Evolutionary conservation across 2,797 vertebrate species (phyloP), one percentile per base, ranked within the genome.

Genomic region (Ambastaia sidthimunki): DNA sequence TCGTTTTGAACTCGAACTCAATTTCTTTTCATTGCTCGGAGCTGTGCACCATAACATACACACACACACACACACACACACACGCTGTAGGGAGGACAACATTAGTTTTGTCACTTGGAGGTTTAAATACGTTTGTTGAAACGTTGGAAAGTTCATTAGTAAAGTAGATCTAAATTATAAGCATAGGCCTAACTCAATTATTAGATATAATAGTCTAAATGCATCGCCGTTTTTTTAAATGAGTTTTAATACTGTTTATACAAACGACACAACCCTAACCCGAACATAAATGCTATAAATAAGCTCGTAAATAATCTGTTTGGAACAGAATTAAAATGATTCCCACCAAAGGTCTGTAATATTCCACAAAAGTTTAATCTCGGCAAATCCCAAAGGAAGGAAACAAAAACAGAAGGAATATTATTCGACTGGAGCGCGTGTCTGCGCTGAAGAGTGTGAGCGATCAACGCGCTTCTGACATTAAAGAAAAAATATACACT

Each of bases 221-320:
- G 28, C 28, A n/a, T n/a, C n/a, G n/a, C n/a, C n/a, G n/a, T n/a
- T n/a, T n/a, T n/a, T n/a, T n/a, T 28, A 63, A 28, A 74, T 59
- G 82, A 12, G 21, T 72, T 85, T 83, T 83, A 68, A 23, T 37
- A 19, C 37, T 52, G 28, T 18, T 19, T 25, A n/a, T 18, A 66
- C 16, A 15, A 54, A 65, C 23, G 65, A 25, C 18, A 19, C n/a
- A n/a, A n/a, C n/a, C n/a, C n/a, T 44, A 12, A 10, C 21, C 47
- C 23, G 37, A 70, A 5, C 10, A 23, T 23, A 72, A 48, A 74
- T 66, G 21, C 19, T 31, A 3, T 23, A 67, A 74, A 80, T 68
- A 80, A 52, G 18, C 4, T 18, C 21, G 13, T 50, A 74, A 11
- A 16, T 3, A 10, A 47, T 11, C 7, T 9, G 34, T n/a, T 55